Percentiles rank a stretch among this genome's conserved stretches.
Evolutionary conservation across 2,797 vertebrate species (phyloP).

Genomic region (Acanthornis magna): DNA sequence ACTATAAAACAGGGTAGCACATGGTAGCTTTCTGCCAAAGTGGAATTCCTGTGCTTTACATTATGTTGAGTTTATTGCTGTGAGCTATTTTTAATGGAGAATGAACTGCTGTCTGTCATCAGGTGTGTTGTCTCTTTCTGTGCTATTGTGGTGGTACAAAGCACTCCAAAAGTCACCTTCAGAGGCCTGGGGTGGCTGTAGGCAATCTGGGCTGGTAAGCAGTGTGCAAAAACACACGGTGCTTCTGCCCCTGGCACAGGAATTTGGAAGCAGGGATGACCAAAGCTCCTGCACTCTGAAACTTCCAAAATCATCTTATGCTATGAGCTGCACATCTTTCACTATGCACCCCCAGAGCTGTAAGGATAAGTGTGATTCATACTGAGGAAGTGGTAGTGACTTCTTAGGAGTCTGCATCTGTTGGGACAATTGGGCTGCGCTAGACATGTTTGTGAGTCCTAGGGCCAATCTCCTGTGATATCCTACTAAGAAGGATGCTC

Average conservation of each 20-base stretch:
- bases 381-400: background rate
- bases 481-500: background rate
- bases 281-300: background rate
- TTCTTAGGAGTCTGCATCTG: background rate
- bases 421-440: background rate
- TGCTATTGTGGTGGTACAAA: background rate
- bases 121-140: background rate
- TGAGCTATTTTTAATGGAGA: background rate
- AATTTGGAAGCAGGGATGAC: background rate
- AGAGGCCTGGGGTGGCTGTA: background rate
- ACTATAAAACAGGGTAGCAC: background rate
- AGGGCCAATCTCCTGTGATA: background rate
- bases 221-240: background rate
- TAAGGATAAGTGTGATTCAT: background rate
- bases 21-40: background rate
- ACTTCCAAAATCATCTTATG: background rate
- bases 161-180: background rate
- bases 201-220: background rate
- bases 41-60: background rate
- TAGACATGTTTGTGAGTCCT: background rate
- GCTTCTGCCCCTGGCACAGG: background rate
- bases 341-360: background rate
- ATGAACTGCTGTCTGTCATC: background rate
- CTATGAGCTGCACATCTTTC: background rate
- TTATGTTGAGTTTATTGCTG: background rate